These are phyloP conservation scores for Rhineura floridana DNA, from an alignment of 2,113 vertebrate genomes.

Conservation along the genomic window DNA sequence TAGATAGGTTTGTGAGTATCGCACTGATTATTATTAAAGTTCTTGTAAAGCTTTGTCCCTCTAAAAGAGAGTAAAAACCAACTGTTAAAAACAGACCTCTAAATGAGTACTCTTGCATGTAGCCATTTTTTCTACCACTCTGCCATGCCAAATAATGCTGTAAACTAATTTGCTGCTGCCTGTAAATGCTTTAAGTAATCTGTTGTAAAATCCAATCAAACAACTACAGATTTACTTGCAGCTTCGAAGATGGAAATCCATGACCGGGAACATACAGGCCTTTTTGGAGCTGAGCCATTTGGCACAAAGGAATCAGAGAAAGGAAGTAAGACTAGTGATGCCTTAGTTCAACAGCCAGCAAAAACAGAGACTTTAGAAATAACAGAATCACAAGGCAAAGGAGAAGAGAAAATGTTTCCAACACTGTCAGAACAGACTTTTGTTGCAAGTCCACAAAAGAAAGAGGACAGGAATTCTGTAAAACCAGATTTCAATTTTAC, in stretches of 20 bases:
- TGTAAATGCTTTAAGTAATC: conserved; percentile 72
- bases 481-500: conserved; percentile 56
- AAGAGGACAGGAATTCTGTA: conserved; percentile 54
- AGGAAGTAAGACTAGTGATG: conserved; percentile 76
- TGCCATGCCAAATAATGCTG: conserved; percentile 62
- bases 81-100: conserved; percentile 62
- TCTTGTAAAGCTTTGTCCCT: not conserved
- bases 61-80: conserved; percentile 35
- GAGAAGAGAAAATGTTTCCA: conserved; percentile 62
- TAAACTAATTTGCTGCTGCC: conserved; percentile 65
- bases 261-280: conserved; percentile 76
- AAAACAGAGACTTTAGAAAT: conserved; percentile 62
- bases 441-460: conserved; percentile 48
- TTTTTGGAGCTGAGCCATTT: conserved; percentile 73
- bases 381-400: conserved; percentile 61
- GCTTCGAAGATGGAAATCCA: conserved; percentile 96
- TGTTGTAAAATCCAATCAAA: conserved; percentile 82
- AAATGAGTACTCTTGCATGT: conserved; percentile 74
- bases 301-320: conserved; percentile 69
- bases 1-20: not conserved
- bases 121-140: conserved; percentile 62
- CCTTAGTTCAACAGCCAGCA: conserved; percentile 75
- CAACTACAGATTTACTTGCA: conserved; percentile 97
- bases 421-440: conserved; percentile 57
- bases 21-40: conserved; percentile 21